phyloP scores from a whole-genome alignment of 2,113 vertebrate species.

The Lanius collurio region DNA sequence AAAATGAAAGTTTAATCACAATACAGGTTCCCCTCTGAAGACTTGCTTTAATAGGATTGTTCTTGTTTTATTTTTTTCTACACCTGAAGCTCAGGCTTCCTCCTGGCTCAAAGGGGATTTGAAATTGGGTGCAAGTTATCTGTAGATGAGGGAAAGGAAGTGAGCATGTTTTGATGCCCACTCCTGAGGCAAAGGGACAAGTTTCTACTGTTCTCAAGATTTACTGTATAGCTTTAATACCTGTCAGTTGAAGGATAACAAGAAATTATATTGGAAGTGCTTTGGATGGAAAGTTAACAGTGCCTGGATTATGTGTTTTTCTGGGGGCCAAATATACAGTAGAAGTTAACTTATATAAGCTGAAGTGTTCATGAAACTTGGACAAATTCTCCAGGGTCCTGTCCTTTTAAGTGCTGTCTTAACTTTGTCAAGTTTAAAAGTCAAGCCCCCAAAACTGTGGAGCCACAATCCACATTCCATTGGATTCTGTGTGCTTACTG shows the following conservation, averaged over 20 bases:
- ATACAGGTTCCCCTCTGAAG: background rate
- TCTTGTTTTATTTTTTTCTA: background rate
- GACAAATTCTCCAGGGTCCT: background rate
- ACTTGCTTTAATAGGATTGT: background rate
- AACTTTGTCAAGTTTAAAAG: background rate
- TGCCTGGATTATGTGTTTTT: background rate
- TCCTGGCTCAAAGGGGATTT: background rate
- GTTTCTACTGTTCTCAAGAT: background rate
- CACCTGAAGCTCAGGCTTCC: background rate
- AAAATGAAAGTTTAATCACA: background rate
- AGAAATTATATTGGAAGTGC: background rate
- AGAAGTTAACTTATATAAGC: background rate
- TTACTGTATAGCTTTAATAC: background rate
- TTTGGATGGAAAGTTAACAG: background rate
- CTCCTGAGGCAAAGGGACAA: background rate
- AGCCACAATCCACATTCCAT: accelerated
- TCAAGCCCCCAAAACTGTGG: background rate
- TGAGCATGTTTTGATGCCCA: background rate
- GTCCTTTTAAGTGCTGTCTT: background rate
- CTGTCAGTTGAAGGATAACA: background rate
- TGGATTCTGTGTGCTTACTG: background rate
- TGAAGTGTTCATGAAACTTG: background rate
- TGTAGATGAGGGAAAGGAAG: background rate
- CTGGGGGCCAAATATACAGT: background rate
- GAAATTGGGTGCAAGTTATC: background rate